phyloP scores from a whole-genome alignment of 2,113 vertebrate species.

The Desmodus rotundus region DNA sequence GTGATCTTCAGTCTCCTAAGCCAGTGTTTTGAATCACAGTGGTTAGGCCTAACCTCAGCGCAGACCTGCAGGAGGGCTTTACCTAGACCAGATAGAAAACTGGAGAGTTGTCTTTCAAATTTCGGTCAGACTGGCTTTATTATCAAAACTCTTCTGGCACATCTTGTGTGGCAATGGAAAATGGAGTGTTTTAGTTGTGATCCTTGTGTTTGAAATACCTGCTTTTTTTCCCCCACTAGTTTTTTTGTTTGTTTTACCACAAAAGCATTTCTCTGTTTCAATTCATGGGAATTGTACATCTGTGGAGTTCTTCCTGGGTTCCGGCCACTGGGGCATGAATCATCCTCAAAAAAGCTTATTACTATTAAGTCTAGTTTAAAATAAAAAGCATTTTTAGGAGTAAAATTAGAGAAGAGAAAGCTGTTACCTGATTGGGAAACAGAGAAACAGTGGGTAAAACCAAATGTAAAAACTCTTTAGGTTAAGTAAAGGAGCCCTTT shows the following conservation, averaged over 20 bases:
- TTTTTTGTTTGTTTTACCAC: not conserved
- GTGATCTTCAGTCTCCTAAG: not conserved
- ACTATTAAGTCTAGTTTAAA: conserved; percentile 2
- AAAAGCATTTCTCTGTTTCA: not conserved
- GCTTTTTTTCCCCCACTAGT: not conserved
- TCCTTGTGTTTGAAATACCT: not conserved
- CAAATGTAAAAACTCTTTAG: not conserved
- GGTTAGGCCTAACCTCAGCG: not conserved
- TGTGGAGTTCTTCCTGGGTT: not conserved
- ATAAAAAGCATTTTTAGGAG: not conserved
- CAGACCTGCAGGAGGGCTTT: not conserved
- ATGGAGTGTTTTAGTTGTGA: not conserved
- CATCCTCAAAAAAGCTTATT: not conserved
- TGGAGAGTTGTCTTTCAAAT: not conserved
- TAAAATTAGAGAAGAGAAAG: not conserved
- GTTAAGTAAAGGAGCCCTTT: not conserved
- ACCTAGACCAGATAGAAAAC: not conserved
- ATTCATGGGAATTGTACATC: not conserved
- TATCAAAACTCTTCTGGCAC: not conserved
- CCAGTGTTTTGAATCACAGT: not conserved
- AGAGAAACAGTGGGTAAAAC: not conserved
- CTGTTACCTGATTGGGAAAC: not conserved
- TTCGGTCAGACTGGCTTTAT: not conserved
- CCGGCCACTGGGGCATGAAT: not conserved
- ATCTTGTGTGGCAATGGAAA: not conserved